A percentile compares a stretch with the other conserved stretches of the same genome.
Conservation (phyloP, 2,113 vertebrate species). For the Gobiocypris rarus region DNA sequence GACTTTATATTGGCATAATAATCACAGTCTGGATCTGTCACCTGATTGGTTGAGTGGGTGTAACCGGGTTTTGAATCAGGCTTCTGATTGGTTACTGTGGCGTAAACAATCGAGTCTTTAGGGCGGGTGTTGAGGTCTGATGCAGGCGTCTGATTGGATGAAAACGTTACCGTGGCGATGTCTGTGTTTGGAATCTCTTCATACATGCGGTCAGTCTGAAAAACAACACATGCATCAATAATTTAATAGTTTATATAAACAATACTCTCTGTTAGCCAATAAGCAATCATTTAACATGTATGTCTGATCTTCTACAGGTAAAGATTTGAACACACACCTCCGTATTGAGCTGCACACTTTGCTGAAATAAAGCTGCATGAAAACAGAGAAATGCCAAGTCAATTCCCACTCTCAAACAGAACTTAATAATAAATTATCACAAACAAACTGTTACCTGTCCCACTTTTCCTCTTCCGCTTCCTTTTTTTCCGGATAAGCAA, state of each 20-base stretch:
- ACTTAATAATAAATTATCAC: not conserved
- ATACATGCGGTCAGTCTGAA: not conserved
- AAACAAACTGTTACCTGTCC: conserved; percentile 19
- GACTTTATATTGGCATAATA: not conserved
- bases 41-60: not conserved
- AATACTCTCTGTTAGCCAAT: not conserved
- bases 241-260: not conserved
- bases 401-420: not conserved
- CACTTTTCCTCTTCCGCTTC: not conserved
- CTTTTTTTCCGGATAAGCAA: conserved; percentile 11
- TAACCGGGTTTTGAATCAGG: not conserved
- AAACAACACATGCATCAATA: not conserved
- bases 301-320: not conserved
- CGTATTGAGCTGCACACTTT: not conserved
- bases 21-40: not conserved
- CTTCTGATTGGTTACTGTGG: not conserved
- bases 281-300: not conserved
- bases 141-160: not conserved
- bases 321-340: not conserved
- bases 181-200: not conserved
- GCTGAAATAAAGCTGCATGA: not conserved
- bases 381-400: not conserved
- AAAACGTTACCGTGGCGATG: not conserved
- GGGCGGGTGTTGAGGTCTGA: not conserved
- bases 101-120: not conserved